Conservation (phyloP, 2,113 vertebrate species). For the Indicator maculatus region DNA sequence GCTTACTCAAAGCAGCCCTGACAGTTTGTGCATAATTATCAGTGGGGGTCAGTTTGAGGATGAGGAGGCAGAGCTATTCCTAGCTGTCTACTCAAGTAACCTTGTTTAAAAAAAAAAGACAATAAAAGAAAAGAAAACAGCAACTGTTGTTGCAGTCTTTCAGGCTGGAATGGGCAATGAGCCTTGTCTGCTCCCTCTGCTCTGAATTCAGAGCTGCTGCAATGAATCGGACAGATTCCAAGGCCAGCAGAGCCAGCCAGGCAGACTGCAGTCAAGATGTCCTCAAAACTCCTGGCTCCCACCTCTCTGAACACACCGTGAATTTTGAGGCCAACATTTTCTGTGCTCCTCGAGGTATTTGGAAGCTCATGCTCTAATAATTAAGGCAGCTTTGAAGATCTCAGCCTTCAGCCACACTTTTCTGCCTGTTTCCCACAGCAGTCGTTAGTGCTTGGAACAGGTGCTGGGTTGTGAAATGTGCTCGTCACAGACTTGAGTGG, state of each 20-base stretch:
- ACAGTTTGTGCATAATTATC: not conserved
- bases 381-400: not conserved
- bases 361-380: slow-evolving; percentile 34
- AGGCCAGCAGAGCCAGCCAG: slow-evolving; percentile 14
- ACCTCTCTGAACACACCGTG: not conserved
- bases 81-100: not conserved
- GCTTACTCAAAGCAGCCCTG: not conserved
- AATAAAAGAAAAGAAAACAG: not conserved
- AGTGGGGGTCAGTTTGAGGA: not conserved
- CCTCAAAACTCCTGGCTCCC: slow-evolving; percentile 18
- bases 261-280: slow-evolving; percentile 61
- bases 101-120: not conserved
- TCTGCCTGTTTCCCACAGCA: not conserved
- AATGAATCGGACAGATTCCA: slow-evolving; percentile 52
- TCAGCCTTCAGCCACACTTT: slow-evolving; percentile 8
- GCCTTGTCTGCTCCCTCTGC: slow-evolving; percentile 49
- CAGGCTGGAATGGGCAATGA: slow-evolving; percentile 52
- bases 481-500: not conserved
- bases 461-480: not conserved
- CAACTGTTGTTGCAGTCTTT: slow-evolving; percentile 24
- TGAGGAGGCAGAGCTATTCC: not conserved
- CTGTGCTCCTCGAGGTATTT: not conserved
- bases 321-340: not conserved
- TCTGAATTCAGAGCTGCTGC: slow-evolving; percentile 62
- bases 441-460: not conserved